Evolutionary conservation across 2,888 invertebrate species (phyloP).

Genomic region (Parochlus steinenii): DNA sequence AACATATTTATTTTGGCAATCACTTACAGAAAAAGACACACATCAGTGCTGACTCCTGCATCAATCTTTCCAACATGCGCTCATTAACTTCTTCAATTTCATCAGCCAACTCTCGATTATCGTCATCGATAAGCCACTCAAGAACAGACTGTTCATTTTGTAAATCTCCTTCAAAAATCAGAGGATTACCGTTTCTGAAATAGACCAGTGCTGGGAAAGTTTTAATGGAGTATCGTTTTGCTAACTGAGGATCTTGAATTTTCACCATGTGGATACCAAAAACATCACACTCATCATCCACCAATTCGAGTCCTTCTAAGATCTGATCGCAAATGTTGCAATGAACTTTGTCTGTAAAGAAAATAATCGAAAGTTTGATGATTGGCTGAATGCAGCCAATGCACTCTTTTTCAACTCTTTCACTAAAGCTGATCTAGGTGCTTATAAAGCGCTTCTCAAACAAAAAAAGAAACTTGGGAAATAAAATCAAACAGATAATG

Average conservation of each 20-base stretch:
- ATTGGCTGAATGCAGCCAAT: background rate
- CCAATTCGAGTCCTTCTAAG: constrained; percentile 68
- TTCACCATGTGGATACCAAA: constrained; percentile 89
- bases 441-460: no score
- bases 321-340: constrained; percentile 86
- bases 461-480: constrained; percentile 4
- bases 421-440: no score
- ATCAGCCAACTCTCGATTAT: constrained; percentile 81
- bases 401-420: no score
- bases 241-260: constrained; percentile 78
- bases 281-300: constrained; percentile 83
- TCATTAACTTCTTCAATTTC: constrained; percentile 88
- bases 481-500: no score
- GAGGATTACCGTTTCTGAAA: constrained; percentile 77
- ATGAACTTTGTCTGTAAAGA: constrained; percentile 59
- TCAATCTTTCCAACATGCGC: constrained; percentile 69
- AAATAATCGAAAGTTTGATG: background rate
- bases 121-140: constrained; percentile 86
- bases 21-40: constrained; percentile 83
- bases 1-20: constrained; percentile 3
- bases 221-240: constrained; percentile 85
- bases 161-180: constrained; percentile 77
- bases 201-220: constrained; percentile 88
- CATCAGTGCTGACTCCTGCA: constrained; percentile 71
- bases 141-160: constrained; percentile 83